Percentiles rank a stretch among this genome's conserved stretches.
These are phyloP conservation scores for Apus apus DNA, from an alignment of 2,113 vertebrate genomes.

Conservation along the genomic window DNA sequence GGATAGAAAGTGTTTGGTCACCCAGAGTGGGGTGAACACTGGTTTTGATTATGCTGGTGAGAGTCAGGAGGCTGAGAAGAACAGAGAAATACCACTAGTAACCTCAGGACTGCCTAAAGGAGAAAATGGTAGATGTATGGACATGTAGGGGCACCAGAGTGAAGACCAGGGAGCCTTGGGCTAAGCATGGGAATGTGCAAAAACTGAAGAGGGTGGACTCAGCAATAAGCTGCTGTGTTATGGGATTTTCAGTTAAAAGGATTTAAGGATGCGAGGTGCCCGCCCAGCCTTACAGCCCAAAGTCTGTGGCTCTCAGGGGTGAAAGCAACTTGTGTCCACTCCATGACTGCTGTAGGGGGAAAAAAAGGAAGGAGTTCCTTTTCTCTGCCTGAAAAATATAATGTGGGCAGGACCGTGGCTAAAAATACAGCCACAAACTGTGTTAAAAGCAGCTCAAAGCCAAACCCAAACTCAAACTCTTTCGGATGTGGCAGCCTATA, in stretches of 20 bases:
- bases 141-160: not conserved
- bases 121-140: not conserved
- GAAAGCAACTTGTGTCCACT: not conserved
- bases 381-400: not conserved
- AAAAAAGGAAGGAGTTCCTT: not conserved
- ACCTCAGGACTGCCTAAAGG: not conserved
- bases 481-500: not conserved
- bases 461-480: not conserved
- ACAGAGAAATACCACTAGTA: not conserved
- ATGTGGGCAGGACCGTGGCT: not conserved
- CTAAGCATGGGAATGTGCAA: not conserved
- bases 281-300: not conserved
- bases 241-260: not conserved
- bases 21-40: not conserved
- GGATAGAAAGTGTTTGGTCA: not conserved
- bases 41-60: not conserved
- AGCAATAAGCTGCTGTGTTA: not conserved
- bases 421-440: not conserved
- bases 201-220: not conserved
- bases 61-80: not conserved
- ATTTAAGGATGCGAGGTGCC: not conserved
- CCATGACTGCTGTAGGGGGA: not conserved
- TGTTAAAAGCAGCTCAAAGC: slow-evolving; percentile 8
- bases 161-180: not conserved
- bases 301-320: fast-evolving